phyloP scores from a whole-genome alignment of 2,888 invertebrate species.

The Toxonevra muliebris region DNA sequence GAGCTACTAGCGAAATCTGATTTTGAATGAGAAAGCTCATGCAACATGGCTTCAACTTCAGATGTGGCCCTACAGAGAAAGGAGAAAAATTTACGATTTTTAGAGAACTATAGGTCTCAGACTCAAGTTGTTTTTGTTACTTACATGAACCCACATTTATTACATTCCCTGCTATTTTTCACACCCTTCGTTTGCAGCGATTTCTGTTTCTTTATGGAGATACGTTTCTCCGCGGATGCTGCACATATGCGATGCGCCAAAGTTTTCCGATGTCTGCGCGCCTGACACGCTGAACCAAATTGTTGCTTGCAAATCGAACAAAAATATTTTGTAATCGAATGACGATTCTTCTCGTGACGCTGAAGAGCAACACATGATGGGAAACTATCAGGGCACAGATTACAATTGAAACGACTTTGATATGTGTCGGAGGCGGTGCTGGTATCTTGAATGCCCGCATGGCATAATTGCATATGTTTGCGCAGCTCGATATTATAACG shows the following conservation, averaged over 20 bases:
- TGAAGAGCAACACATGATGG: constrained; percentile 74
- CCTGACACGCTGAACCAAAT: constrained; percentile 71
- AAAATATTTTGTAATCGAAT: constrained; percentile 71
- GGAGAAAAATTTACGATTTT: not conserved
- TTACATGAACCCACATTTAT: constrained; percentile 41
- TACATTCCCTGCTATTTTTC: constrained; percentile 20
- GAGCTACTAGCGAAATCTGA: not conserved
- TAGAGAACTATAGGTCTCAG: too few species aligned
- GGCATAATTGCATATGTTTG: constrained; percentile 65
- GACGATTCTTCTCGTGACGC: constrained; percentile 72
- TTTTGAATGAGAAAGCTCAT: constrained; percentile 45
- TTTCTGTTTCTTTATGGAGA: constrained; percentile 34
- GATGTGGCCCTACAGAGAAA: constrained; percentile 36
- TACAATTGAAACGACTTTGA: constrained; percentile 73
- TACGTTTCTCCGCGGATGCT: constrained; percentile 65
- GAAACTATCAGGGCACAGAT: constrained; percentile 69
- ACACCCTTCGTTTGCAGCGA: not conserved
- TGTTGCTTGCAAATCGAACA: constrained; percentile 75
- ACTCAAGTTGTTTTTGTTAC: constrained; percentile 7
- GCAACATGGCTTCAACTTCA: constrained; percentile 50
- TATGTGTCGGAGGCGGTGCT: constrained; percentile 72
- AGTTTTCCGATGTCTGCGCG: constrained; percentile 74
- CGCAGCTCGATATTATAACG: constrained; percentile 80
- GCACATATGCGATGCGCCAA: constrained; percentile 72
- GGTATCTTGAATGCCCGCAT: constrained; percentile 67